phyloP scores from a whole-genome alignment of 2,797 vertebrate genomes.

The Pelodytes ibericus region DNA sequence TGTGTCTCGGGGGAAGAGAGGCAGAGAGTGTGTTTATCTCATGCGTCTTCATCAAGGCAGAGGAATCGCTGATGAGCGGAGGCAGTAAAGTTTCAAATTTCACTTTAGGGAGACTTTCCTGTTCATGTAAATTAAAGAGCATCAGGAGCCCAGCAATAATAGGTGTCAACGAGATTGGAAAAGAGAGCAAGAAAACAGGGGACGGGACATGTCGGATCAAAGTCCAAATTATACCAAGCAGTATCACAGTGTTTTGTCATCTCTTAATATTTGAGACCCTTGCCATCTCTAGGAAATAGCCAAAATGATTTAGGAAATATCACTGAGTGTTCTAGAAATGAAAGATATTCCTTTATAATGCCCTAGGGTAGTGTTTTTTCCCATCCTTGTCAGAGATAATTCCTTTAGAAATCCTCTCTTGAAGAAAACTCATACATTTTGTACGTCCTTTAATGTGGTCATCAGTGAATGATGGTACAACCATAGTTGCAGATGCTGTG shows the following conservation, averaged over 20 bases:
- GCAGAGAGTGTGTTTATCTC: conserved; percentile 51
- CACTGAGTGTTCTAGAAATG: conserved; percentile 30
- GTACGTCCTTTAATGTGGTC: neutral
- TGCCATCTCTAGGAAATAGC: conserved; percentile 24
- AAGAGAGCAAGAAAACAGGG: conserved; percentile 9
- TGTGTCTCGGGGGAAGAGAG: conserved; percentile 50
- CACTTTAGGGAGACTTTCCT: conserved; percentile 55
- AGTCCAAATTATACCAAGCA: conserved; percentile 30
- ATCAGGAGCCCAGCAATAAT: conserved; percentile 35
- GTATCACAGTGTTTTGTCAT: conserved; percentile 30
- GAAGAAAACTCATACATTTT: neutral
- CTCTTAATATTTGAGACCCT: conserved; percentile 21
- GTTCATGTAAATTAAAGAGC: conserved; percentile 49
- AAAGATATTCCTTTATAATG: conserved; percentile 8
- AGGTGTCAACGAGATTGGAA: conserved; percentile 22
- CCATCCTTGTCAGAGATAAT: neutral
- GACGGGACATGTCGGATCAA: conserved; percentile 43
- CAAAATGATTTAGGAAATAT: conserved; percentile 30
- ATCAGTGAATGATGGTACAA: neutral
- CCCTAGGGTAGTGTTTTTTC: conserved; percentile 23
- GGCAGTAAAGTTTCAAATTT: conserved; percentile 52
- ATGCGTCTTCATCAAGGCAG: conserved; percentile 54
- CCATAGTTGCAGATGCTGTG: too few relatives aligned
- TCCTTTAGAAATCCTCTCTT: neutral
- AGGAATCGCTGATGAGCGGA: conserved; percentile 53